Percentiles rank a stretch among this genome's conserved stretches.
Evolutionary conservation across 2,888 invertebrate species (phyloP).

Genomic region (Onthophagus sagittarius): DNA sequence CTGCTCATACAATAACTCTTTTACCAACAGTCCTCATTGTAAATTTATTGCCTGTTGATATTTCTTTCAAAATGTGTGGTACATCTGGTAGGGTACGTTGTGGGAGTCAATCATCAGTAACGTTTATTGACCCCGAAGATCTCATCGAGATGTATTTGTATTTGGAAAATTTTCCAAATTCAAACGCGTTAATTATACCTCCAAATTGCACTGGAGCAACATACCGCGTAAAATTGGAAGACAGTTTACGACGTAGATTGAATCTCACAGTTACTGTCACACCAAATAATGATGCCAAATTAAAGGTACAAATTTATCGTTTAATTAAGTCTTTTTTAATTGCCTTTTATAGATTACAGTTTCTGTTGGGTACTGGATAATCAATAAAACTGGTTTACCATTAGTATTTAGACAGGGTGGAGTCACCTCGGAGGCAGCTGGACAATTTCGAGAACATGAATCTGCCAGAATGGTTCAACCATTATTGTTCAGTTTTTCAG

Average conservation of each 20-base stretch:
- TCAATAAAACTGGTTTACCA: slow-evolving; percentile 95
- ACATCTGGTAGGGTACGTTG: slow-evolving; percentile 38
- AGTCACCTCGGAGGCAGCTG: slow-evolving; percentile 70
- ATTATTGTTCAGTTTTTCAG: slow-evolving; percentile 88
- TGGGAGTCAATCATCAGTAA: slow-evolving; percentile 42
- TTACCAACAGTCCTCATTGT: slow-evolving; percentile 79
- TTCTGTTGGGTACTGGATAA: slow-evolving; percentile 88
- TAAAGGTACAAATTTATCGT: slow-evolving; percentile 37
- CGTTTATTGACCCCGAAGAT: slow-evolving; percentile 62
- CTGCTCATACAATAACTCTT: slow-evolving; percentile 84
- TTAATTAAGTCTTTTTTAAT: neutral
- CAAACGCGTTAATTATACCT: slow-evolving; percentile 39
- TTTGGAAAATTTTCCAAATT: slow-evolving; percentile 72
- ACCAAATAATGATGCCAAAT: slow-evolving; percentile 41
- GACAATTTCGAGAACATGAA: slow-evolving; percentile 94
- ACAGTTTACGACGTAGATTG: slow-evolving; percentile 67
- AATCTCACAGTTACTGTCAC: slow-evolving; percentile 63
- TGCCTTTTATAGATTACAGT: slow-evolving; percentile 59
- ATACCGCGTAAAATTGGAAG: slow-evolving; percentile 64
- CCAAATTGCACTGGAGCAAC: slow-evolving; percentile 36
- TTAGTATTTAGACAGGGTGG: slow-evolving; percentile 91
- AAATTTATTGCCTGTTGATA: slow-evolving; percentile 84
- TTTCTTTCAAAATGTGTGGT: slow-evolving; percentile 58
- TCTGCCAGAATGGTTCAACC: slow-evolving; percentile 89
- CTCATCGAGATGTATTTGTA: slow-evolving; percentile 70